Evolutionary conservation across 2,888 invertebrate genomes (phyloP).

Genomic region (Tenthredo distinguenda): DNA sequence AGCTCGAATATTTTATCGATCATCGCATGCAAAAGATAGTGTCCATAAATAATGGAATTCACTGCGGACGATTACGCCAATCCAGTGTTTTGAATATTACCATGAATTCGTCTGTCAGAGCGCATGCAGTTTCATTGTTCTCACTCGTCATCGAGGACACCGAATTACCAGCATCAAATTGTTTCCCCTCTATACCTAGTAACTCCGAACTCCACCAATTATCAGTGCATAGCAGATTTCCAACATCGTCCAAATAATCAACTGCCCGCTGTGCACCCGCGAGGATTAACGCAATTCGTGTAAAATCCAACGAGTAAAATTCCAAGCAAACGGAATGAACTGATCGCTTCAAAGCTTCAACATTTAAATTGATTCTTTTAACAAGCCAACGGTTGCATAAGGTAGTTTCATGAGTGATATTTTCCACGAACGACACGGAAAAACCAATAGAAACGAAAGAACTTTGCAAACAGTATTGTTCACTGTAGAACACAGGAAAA

Average conservation of each 20-base stretch:
- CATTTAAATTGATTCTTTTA: background rate
- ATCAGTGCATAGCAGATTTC: background rate
- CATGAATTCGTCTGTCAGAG: background rate
- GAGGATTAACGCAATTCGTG: background rate
- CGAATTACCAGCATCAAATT: background rate
- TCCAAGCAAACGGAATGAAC: background rate
- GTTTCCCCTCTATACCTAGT: background rate
- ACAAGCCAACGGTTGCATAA: background rate
- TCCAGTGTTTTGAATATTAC: background rate
- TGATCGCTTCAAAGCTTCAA: background rate
- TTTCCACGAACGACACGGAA: background rate
- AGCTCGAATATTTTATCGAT: too few species aligned
- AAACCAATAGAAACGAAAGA: too few species aligned
- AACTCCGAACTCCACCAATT: background rate
- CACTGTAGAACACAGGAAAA: too few species aligned
- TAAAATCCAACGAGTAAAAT: background rate
- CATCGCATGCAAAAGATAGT: too few species aligned
- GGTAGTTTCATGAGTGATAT: background rate
- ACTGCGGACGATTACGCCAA: background rate
- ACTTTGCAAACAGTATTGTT: too few species aligned
- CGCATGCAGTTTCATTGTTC: background rate
- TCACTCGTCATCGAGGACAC: background rate
- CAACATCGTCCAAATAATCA: background rate
- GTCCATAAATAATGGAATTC: too few species aligned
- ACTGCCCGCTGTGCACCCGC: background rate